phyloP scores from a whole-genome alignment of 2,888 invertebrate genomes.

The Lepidocyrtinus sp. region DNA sequence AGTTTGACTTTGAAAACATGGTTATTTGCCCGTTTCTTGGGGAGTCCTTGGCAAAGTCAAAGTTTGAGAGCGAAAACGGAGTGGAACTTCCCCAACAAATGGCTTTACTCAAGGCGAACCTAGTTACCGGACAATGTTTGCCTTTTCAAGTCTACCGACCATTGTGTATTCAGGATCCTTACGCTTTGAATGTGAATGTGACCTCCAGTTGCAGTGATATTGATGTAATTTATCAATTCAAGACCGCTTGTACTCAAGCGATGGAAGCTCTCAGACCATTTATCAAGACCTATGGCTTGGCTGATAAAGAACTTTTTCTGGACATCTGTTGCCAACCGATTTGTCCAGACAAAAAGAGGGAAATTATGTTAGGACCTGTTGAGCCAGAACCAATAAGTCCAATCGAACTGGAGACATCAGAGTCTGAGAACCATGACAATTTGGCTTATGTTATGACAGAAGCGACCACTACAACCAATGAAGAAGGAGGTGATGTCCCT shows the following conservation, averaged over 20 bases:
- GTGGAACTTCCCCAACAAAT: slow-evolving; percentile 25
- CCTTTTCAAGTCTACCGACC: slow-evolving; percentile 16
- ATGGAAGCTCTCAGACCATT: slow-evolving; percentile 44
- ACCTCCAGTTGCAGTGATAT: slow-evolving; percentile 25
- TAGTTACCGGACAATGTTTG: slow-evolving; percentile 26
- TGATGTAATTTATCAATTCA: slow-evolving; percentile 13
- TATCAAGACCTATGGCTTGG: slow-evolving; percentile 27
- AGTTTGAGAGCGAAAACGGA: slow-evolving; percentile 24
- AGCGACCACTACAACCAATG: slow-evolving; percentile 32
- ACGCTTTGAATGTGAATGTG: slow-evolving; percentile 39
- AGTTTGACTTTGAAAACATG: slow-evolving; percentile 16
- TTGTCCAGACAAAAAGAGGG: background rate
- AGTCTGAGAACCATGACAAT: slow-evolving; percentile 17
- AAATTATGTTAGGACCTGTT: slow-evolving; percentile 4
- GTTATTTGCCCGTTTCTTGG: slow-evolving; percentile 46
- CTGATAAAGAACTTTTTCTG: slow-evolving; percentile 32
- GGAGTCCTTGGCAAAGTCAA: slow-evolving; percentile 14
- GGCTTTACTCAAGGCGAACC: slow-evolving; percentile 34
- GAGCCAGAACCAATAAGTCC: background rate
- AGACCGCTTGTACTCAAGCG: slow-evolving; percentile 24
- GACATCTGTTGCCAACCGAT: slow-evolving; percentile 36
- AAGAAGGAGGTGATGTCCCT: slow-evolving; percentile 4
- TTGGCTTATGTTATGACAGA: slow-evolving; percentile 31
- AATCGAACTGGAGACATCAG: background rate
- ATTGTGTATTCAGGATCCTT: slow-evolving; percentile 44